A percentile compares a stretch with the other conserved stretches of the same genome.
Conservation (phyloP, 92 coral and sea anemone species). For the Palythoa caribaeorum region DNA sequence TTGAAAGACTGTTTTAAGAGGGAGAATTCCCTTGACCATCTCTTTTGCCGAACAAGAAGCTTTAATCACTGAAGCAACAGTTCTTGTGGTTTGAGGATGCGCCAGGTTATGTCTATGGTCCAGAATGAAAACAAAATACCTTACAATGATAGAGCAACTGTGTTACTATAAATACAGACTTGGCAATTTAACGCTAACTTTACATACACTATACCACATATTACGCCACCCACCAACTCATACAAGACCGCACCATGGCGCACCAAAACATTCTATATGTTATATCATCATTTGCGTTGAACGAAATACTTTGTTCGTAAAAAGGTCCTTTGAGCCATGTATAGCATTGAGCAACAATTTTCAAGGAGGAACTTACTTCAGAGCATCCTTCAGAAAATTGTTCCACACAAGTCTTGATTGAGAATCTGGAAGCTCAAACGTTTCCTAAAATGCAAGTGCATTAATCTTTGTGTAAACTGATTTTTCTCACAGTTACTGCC, state of each 20-base stretch:
- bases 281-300: too few relatives aligned
- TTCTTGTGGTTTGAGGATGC: conserved; percentile 51
- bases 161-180: too few relatives aligned
- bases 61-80: conserved; percentile 63
- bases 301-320: too few relatives aligned
- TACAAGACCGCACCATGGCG: too few relatives aligned
- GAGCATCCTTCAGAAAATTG: conserved; percentile 70
- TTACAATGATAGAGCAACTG: too few relatives aligned
- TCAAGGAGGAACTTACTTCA: conserved; percentile 65
- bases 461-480: background rate
- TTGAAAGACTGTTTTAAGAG: conserved; percentile 81
- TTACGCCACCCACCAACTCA: too few relatives aligned
- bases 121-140: background rate
- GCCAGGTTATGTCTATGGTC: conserved; percentile 17
- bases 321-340: background rate
- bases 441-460: conserved; percentile 45
- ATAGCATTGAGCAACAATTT: background rate
- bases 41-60: conserved; percentile 53
- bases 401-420: conserved; percentile 61
- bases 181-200: too few relatives aligned
- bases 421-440: conserved; percentile 10
- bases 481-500: background rate
- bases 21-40: conserved; percentile 47
- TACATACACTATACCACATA: too few relatives aligned
- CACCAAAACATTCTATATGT: too few relatives aligned